Conservation (phyloP, 2,113 vertebrate genomes). For the Sardina pilchardus region DNA sequence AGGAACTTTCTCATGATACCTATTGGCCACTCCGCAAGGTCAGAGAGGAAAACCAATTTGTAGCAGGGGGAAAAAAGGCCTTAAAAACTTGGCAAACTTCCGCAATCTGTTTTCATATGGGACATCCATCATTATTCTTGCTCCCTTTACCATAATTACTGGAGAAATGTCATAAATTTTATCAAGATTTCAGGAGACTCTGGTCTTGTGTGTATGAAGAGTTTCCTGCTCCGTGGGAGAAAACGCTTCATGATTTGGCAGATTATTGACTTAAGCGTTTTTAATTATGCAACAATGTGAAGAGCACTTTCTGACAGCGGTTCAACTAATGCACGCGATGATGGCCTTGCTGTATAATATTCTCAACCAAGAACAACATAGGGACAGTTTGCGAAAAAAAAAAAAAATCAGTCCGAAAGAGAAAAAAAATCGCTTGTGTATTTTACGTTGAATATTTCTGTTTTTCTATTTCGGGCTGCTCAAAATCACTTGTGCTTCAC, state of each 20-base stretch:
- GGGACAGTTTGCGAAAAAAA: background rate
- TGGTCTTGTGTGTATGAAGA: slow-evolving; percentile 44
- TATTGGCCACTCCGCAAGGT: slow-evolving; percentile 71
- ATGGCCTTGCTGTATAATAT: background rate
- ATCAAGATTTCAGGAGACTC: slow-evolving; percentile 48
- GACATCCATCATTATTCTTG: slow-evolving; percentile 75
- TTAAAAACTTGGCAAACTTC: slow-evolving; percentile 70
- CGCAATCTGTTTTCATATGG: slow-evolving; percentile 68
- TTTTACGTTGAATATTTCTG: background rate
- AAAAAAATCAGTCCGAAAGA: background rate
- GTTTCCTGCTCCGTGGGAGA: slow-evolving; percentile 47
- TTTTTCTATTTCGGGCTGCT: background rate
- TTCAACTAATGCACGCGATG: background rate
- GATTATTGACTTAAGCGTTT: background rate
- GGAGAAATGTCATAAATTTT: slow-evolving; percentile 58
- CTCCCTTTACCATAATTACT: slow-evolving; percentile 78
- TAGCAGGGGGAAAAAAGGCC: slow-evolving; percentile 53
- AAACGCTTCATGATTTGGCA: slow-evolving; percentile 51
- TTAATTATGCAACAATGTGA: background rate
- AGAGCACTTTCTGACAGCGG: background rate
- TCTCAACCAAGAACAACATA: background rate
- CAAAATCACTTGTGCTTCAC: background rate
- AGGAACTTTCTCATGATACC: slow-evolving; percentile 78
- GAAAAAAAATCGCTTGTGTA: background rate
- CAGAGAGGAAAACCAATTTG: slow-evolving; percentile 81